Conservation (phyloP, 2,797 vertebrate species). For the Myripristis murdjan region DNA sequence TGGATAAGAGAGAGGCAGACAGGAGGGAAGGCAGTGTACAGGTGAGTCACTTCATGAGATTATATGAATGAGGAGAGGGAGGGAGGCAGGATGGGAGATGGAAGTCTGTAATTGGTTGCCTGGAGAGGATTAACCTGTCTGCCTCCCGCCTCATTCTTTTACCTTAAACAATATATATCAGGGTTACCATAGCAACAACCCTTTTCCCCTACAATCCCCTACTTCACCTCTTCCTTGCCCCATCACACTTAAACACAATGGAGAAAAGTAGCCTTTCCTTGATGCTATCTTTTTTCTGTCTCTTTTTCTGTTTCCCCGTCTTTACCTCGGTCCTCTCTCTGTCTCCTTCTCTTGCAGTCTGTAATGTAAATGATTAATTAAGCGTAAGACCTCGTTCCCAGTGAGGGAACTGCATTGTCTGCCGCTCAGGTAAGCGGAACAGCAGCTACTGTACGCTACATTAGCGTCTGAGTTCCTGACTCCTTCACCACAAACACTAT, state of each 20-base stretch:
- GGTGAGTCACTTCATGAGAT: slow-evolving; percentile 68
- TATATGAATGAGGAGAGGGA: slow-evolving; percentile 31
- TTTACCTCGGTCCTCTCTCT: background rate
- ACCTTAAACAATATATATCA: slow-evolving; percentile 65
- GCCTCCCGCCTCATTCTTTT: slow-evolving; percentile 72
- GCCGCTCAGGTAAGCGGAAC: slow-evolving; percentile 48
- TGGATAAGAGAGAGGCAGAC: slow-evolving; percentile 34
- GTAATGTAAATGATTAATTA: slow-evolving; percentile 28
- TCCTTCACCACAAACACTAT: slow-evolving; percentile 51
- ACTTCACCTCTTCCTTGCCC: background rate
- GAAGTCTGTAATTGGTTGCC: slow-evolving; percentile 77
- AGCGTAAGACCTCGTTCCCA: slow-evolving; percentile 8
- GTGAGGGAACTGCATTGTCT: slow-evolving; percentile 10
- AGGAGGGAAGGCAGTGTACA: slow-evolving; percentile 45
- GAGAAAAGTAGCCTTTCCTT: slow-evolving; percentile 7
- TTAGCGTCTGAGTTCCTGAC: slow-evolving; percentile 63
- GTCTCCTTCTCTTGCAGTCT: background rate
- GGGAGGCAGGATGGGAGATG: slow-evolving; percentile 54
- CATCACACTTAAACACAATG: background rate
- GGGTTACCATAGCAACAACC: slow-evolving; percentile 48
- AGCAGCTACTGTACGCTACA: slow-evolving; percentile 44
- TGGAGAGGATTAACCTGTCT: slow-evolving; percentile 83
- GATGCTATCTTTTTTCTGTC: background rate
- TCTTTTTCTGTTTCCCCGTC: background rate
- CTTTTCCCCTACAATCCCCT: slow-evolving; percentile 23